These are phyloP conservation scores for Macrosoma leucophasiata DNA, from an alignment of 2,888 invertebrate genomes.

Conservation along the genomic window DNA sequence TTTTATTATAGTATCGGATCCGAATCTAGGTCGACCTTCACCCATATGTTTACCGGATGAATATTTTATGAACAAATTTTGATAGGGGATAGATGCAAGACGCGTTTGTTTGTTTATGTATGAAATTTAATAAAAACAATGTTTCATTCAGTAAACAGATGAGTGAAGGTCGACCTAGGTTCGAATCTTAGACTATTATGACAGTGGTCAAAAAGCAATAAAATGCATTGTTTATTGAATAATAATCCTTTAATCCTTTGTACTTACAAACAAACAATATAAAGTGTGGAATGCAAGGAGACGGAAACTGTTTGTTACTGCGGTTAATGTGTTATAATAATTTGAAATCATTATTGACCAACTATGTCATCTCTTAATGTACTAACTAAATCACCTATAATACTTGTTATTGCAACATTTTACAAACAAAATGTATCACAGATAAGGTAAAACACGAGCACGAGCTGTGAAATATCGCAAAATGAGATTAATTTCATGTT, in stretches of 20 bases:
- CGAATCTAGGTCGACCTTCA: no score
- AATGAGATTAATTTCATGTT: constrained; percentile 29
- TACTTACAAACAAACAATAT: constrained; percentile 51
- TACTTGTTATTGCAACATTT: constrained; percentile 60
- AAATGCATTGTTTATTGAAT: constrained; percentile 34
- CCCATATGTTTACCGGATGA: no score
- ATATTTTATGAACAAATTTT: no score
- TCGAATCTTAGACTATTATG: no score
- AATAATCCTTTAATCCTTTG: constrained; percentile 62
- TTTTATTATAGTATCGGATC: no score
- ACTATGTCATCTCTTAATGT: constrained; percentile 29
- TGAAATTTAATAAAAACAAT: no score
- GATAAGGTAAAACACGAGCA: constrained; percentile 55
- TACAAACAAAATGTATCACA: constrained; percentile 68
- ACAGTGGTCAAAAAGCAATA: constrained; percentile 22
- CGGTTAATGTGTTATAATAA: constrained; percentile 42
- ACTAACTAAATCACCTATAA: constrained; percentile 37
- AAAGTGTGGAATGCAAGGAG: constrained; percentile 52
- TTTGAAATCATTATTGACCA: constrained; percentile 20
- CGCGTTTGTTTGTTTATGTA: no score
- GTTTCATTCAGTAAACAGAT: no score
- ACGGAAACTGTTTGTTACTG: constrained; percentile 57
- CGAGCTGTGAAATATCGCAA: constrained; percentile 22
- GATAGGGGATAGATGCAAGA: no score
- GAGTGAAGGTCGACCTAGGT: no score